Evolutionary conservation across 1,140 invertebrate genomes (phyloP).

Genomic region (Neocloeon triangulifer): DNA sequence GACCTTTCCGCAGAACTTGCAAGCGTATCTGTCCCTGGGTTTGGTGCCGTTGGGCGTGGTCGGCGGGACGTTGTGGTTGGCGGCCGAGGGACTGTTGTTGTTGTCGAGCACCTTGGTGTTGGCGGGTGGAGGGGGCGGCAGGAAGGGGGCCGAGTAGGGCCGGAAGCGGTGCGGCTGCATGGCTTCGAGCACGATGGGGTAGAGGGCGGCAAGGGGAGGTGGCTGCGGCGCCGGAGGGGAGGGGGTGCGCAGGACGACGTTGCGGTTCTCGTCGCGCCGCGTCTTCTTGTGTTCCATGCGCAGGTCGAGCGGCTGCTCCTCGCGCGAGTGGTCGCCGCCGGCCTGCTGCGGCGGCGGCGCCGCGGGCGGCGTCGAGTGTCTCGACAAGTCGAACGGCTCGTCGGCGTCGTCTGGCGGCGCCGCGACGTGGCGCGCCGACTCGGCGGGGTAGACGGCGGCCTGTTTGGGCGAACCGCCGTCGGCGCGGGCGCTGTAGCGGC

Average conservation of each 20-base stretch:
- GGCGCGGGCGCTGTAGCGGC: constrained; percentile 17
- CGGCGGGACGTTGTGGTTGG: constrained; percentile 18
- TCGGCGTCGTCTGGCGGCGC: constrained; percentile 1
- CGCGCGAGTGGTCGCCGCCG: constrained; percentile 19
- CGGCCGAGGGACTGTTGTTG: constrained; percentile 10
- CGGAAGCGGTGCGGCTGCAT: constrained; percentile 23
- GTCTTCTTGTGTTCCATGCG: constrained; percentile 56
- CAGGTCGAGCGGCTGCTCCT: constrained; percentile 60
- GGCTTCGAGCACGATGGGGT: constrained; percentile 41
- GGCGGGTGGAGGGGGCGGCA: constrained; percentile 16
- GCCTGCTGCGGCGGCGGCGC: constrained; percentile 20
- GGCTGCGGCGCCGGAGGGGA: constrained; percentile 24
- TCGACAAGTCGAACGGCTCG: constrained; percentile 23
- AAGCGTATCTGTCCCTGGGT: constrained; percentile 79
- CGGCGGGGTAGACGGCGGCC: constrained; percentile 42
- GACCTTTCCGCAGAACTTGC: constrained; percentile 96
- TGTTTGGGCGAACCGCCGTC: constrained; percentile 33
- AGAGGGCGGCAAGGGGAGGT: constrained; percentile 33
- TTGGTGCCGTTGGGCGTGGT: constrained; percentile 22
- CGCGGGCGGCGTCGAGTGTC: constrained; percentile 10
- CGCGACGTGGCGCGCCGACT: background rate
- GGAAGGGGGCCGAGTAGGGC: background rate
- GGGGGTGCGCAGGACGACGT: constrained; percentile 30
- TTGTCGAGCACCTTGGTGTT: constrained; percentile 2
- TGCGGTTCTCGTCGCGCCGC: constrained; percentile 44